phyloP scores from a whole-genome alignment of 1,140 invertebrate species.

The Drosophila quadrilineata region DNA sequence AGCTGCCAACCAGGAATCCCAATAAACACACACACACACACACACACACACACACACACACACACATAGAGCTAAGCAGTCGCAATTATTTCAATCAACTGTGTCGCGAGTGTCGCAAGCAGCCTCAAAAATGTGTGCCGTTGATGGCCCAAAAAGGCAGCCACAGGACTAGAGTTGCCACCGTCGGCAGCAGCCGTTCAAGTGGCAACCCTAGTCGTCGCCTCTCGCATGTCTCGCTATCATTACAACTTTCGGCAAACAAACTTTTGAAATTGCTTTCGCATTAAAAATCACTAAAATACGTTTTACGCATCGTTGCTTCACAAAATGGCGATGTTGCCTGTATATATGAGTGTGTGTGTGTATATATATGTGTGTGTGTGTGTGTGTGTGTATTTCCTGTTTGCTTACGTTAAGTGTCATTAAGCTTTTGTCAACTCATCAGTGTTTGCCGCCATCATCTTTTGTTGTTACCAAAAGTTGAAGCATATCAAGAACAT shows the following conservation, averaged over 20 bases:
- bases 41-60: not conserved
- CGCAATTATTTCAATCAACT: slow-evolving; percentile 55
- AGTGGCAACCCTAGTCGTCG: not conserved
- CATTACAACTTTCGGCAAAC: slow-evolving; percentile 47
- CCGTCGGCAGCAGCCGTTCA: not conserved
- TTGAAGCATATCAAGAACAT: slow-evolving; percentile 46
- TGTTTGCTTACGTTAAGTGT: slow-evolving; percentile 49
- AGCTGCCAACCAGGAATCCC: not conserved
- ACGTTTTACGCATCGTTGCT: slow-evolving; percentile 48
- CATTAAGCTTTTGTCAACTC: slow-evolving; percentile 62
- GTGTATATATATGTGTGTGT: slow-evolving; percentile 2
- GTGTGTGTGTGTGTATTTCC: slow-evolving; percentile 3
- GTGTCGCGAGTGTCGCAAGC: slow-evolving; percentile 27
- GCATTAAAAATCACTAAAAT: slow-evolving; percentile 73
- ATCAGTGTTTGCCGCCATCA: slow-evolving; percentile 31
- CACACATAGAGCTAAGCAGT: not conserved
- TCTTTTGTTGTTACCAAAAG: slow-evolving; percentile 27
- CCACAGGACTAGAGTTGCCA: slow-evolving; percentile 1
- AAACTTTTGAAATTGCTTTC: slow-evolving; percentile 72
- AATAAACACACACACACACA: not conserved
- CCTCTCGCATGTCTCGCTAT: slow-evolving; percentile 27
- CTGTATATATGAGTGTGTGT: not conserved
- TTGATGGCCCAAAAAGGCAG: slow-evolving; percentile 33
- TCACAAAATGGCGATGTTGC: slow-evolving; percentile 19
- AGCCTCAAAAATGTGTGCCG: slow-evolving; percentile 32